Evolutionary conservation across 2,888 invertebrate species (phyloP), one percentile per base, ranked within the genome.

Genomic region (Aspidiotus rigidus): DNA sequence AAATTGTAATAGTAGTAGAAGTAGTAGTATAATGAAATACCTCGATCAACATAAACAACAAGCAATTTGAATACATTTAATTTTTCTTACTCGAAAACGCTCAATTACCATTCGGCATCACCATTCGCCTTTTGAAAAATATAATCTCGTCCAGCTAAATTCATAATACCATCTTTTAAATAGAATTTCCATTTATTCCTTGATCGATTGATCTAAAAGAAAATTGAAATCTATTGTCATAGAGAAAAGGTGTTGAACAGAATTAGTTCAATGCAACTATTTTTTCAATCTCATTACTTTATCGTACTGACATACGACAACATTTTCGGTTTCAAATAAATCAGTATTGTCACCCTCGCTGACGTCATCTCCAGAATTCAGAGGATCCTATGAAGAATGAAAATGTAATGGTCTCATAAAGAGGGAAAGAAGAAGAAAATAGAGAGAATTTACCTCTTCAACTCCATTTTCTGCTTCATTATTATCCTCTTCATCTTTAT

Each of bases 101-200:
- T 28, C 40, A 5, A 57, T 78, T 75, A 99, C 98, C 99, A 99
- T 79, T 99, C 99, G 39, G 98, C 98, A 83, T 99, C 99, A 74
- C 99, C 99, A 76, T 89, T 93, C 13, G 97, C 96, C 82, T 94
- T 96, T 81, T 97, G 97, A 82, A 99, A 99, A 76, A 98, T 94
- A 82, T 89, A 98, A 82, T 99, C 99, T 80, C 93, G 93, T 60
- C 98, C 97, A 74, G 89, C 89, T 77, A 99, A 85, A 83, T 96
- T 98, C 99, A 99, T 99, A 73, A 99, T 97, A 71, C 99, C 99
- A 81, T 99, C 99, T 81, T 99, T 99, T 73, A 99, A 83, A 79
- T 95, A 93, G 79, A 99, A 98, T 82, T 98, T 99, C 99, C 99
- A 99, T 80, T 95, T 95, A 80, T 96, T 97, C 76, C 98, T 88